phyloP scores from a whole-genome alignment of 2,797 vertebrate species.

The Arrhamphus sclerolepis region DNA sequence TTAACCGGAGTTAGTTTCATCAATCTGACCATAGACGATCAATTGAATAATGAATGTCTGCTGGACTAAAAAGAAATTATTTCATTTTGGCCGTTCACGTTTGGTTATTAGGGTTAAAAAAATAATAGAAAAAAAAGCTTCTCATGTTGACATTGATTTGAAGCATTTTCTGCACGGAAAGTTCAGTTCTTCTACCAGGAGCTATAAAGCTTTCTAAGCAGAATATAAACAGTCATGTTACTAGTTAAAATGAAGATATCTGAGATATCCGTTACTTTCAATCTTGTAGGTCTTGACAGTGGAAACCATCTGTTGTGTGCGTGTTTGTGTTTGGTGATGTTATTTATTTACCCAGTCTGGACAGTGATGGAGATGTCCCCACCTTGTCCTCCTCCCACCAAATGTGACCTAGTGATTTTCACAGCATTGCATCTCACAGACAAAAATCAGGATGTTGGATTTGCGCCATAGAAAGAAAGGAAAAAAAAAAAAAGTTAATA shows the following conservation, averaged over 20 bases:
- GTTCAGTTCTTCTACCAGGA: slow-evolving; percentile 22
- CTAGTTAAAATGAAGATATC: background rate
- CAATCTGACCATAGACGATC: too few species aligned
- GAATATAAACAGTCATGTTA: slow-evolving; percentile 1
- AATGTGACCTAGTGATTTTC: slow-evolving; percentile 52
- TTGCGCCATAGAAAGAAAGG: slow-evolving; percentile 73
- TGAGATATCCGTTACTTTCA: background rate
- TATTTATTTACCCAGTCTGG: slow-evolving; percentile 16
- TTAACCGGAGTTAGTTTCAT: too few species aligned
- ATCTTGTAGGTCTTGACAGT: background rate
- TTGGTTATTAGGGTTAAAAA: too few species aligned
- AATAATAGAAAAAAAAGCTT: too few species aligned
- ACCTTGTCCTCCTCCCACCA: slow-evolving; percentile 16
- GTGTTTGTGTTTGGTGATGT: background rate
- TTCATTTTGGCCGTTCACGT: too few species aligned
- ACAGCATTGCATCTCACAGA: slow-evolving; percentile 34
- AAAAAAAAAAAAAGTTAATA: slow-evolving; percentile 70
- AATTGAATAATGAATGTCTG: too few species aligned
- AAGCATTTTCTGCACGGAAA: too few species aligned
- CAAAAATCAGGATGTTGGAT: slow-evolving; percentile 67
- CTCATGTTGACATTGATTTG: too few species aligned
- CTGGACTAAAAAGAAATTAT: too few species aligned
- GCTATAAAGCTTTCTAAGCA: slow-evolving; percentile 17
- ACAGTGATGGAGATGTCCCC: slow-evolving; percentile 15
- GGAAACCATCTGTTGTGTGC: background rate